A percentile compares a stretch with the other conserved stretches of the same genome.
phyloP scores from a whole-genome alignment of 2,888 invertebrate species.

The Polydrusus pterygomalis region DNA sequence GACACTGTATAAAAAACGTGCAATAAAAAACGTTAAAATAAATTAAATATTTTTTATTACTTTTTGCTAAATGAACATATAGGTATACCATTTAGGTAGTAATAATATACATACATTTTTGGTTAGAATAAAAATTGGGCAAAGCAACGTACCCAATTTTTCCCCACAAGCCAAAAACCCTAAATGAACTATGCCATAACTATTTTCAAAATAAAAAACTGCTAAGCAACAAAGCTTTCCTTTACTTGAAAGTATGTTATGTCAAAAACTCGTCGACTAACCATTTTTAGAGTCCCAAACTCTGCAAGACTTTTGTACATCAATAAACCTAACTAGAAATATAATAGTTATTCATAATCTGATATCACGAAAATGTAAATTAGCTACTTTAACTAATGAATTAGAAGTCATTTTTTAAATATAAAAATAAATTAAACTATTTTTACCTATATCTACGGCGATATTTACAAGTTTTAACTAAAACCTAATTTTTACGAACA shows the following conservation, averaged over 20 bases:
- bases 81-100: constrained; percentile 23
- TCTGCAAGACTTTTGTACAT: background rate
- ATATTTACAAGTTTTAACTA: constrained; percentile 39
- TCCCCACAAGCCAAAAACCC: constrained; percentile 36
- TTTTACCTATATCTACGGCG: constrained; percentile 29
- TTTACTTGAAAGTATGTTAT: background rate
- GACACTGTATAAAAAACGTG: background rate
- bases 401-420: constrained; percentile 31
- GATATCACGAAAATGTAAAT: constrained; percentile 19
- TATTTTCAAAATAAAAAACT: constrained; percentile 4
- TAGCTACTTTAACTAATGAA: constrained; percentile 16
- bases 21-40: background rate
- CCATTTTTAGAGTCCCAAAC: constrained; percentile 2
- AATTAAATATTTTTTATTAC: background rate
- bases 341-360: constrained; percentile 1
- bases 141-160: constrained; percentile 66
- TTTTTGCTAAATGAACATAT: constrained; percentile 21
- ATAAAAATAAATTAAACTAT: constrained; percentile 53
- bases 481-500: constrained; percentile 38
- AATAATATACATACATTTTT: constrained; percentile 26
- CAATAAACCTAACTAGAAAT: background rate
- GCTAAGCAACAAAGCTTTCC: constrained; percentile 34
- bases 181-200: background rate
- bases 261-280: background rate
- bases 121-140: constrained; percentile 43